A percentile compares a stretch with the other conserved stretches of the same genome.
Conservation (phyloP, 2,888 invertebrate genomes). For the Pseudoips prasinana region DNA sequence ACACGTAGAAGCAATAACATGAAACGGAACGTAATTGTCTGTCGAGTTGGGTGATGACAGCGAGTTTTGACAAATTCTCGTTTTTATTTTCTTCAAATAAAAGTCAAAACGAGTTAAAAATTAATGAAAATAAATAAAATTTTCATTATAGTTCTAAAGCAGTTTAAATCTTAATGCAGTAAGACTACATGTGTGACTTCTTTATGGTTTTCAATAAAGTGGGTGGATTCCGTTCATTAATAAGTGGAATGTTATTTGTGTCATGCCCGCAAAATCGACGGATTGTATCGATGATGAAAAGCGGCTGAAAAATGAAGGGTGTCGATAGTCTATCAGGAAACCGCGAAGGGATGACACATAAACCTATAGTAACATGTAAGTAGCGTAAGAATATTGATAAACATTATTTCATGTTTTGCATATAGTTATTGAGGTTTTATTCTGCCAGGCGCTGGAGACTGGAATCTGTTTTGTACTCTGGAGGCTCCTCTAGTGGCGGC, state of each 20-base stretch:
- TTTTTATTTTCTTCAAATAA: slow-evolving; percentile 43
- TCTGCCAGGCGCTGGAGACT: slow-evolving; percentile 90
- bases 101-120: slow-evolving; percentile 39
- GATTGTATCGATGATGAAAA: slow-evolving; percentile 65
- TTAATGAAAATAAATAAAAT: slow-evolving; percentile 26
- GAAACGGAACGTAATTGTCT: slow-evolving; percentile 41
- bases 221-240: slow-evolving; percentile 62
- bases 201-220: slow-evolving; percentile 48
- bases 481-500: slow-evolving; percentile 89
- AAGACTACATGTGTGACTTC: slow-evolving; percentile 13
- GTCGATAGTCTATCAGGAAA: slow-evolving; percentile 72
- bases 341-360: slow-evolving; percentile 84
- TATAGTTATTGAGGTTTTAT: slow-evolving; percentile 12
- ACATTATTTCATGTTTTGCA: neutral
- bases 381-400: slow-evolving; percentile 26
- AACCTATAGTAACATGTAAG: slow-evolving; percentile 89
- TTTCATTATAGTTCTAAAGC: slow-evolving; percentile 13
- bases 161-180: slow-evolving; percentile 6
- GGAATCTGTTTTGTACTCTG: slow-evolving; percentile 91
- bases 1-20: no score
- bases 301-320: slow-evolving; percentile 81
- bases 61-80: slow-evolving; percentile 57
- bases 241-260: slow-evolving; percentile 60
- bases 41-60: slow-evolving; percentile 65
- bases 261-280: slow-evolving; percentile 63